Base-by-base conservation (phyloP, 1,140 invertebrate genomes). In the Vanessa tameamea region DNA sequence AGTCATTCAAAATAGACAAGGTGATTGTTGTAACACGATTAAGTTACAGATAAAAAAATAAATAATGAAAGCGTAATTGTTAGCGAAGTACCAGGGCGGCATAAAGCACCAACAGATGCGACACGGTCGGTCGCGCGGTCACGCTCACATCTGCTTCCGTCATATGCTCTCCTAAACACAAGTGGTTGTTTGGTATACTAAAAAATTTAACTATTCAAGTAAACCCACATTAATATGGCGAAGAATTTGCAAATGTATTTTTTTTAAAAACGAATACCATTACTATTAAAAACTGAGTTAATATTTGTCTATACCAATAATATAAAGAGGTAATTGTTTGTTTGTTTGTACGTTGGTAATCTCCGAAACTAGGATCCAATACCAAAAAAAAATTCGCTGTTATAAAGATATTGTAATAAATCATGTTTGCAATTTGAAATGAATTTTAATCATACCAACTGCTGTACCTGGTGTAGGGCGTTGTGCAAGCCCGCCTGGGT, bases 41-140 rank as follows among this genome's bases (percentile, higher is more conserved):
- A 61, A 37, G 57, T 61, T 61, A 31, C 57, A 61, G 57, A 37
- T 57, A 23, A 67, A 67, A 47, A 26, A 64, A 20, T 0, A 31
- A 31, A 31, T 31, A 74, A 43, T 50, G 67, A 63, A 50, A 70
- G 47, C 47, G 26, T 71, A 72, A 68, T 57, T 61, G 67, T 57
- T 31, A 47, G 51, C 43, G 43, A 61, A 67, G 71, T 67, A 70
- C 76, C 63, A 72, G 71, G 64, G 47, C 73, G 47, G 61, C 73
- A 75, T 79, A 79, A 77, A 59, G 64, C 78, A 79, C 78, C 65
- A 55, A 50, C 78, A 79, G 78, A 79, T 79, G 76, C 37, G 72
- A 74, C 65, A 77, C 69, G 67, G 68, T 73, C 72, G 37, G 68
- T 50, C 23, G 75, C 66, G 66, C 74, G n/a, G 69, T 50, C n/a